These are phyloP conservation scores for Orchesella cincta DNA, from an alignment of 1,140 invertebrate genomes.

Conservation along the genomic window DNA sequence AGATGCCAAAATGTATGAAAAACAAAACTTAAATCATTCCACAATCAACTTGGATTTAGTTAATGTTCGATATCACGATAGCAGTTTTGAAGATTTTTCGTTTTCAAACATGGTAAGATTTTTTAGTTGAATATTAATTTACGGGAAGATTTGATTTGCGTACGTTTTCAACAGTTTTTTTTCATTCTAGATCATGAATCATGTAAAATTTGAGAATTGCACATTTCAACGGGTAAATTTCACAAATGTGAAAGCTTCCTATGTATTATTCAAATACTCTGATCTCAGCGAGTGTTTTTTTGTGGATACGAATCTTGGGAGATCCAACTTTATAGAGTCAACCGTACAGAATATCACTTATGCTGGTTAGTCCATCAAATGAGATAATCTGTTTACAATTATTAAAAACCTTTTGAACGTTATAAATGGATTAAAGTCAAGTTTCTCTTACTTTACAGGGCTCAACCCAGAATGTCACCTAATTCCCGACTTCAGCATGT, in stretches of 20 bases:
- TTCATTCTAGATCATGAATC: slow-evolving; percentile 49
- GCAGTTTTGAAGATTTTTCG: slow-evolving; percentile 45
- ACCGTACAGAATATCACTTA: slow-evolving; percentile 48
- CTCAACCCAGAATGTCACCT: slow-evolving; percentile 48
- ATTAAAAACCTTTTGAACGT: not conserved
- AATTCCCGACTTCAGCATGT: slow-evolving; percentile 50
- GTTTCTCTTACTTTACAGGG: slow-evolving; percentile 33
- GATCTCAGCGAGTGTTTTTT: slow-evolving; percentile 49
- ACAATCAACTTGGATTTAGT: slow-evolving; percentile 39
- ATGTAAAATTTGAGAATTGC: slow-evolving; percentile 51
- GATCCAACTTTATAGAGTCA: slow-evolving; percentile 48
- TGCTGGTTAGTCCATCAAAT: slow-evolving; percentile 37
- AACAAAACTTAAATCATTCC: slow-evolving; percentile 36
- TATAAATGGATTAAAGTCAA: too few species aligned
- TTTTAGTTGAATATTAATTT: not conserved
- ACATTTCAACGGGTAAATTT: slow-evolving; percentile 50
- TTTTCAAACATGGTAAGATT: slow-evolving; percentile 49
- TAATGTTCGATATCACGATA: slow-evolving; percentile 45
- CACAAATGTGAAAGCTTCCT: slow-evolving; percentile 48
- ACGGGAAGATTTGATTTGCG: not conserved
- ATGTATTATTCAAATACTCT: slow-evolving; percentile 49
- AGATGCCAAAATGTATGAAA: slow-evolving; percentile 41
- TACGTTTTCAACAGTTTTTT: not conserved
- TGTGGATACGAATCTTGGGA: slow-evolving; percentile 46
- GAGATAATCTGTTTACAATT: not conserved